Evolutionary conservation across 2,888 invertebrate genomes (phyloP), one percentile per base, ranked within the genome.

Genomic region (Archips xylosteana): DNA sequence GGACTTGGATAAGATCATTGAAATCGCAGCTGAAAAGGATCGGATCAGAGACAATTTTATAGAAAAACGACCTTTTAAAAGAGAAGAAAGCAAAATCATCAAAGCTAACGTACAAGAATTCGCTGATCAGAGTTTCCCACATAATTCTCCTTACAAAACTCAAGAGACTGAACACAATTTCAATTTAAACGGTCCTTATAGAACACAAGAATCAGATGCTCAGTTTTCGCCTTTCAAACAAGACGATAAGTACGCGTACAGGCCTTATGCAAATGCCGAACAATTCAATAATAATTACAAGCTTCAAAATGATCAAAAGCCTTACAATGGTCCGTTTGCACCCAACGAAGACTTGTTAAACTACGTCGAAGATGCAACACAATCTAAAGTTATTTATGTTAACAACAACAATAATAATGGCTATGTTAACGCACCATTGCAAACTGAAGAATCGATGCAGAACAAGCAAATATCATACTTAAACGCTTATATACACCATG

Each of bases 1-100:
- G 77, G 93, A 94, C 77, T 76, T 94, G 73, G 88, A 92, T 78
- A 92, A 89, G 77, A 86, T 94, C 36, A 77, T 94, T 6, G 88
- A 92, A 71, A 83, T 87, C 1, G 88, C 92, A 6, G 83, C 82
- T 10, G 85, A 82, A 10, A 85, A 82, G 64, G 82, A 84, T 12
- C 83, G 76, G 77, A 77, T 76, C 70, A 70, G 69, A 84, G 73
- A 73, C 0, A 73, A 73, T 59, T 51, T 10, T 8, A 59, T 73
- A 4, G 73, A 73, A 63, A 68, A 49, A 39, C 63, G 34, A 64
- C 73, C 73, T 3, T 59, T 64, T 15, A 74, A 74, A 15, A 51
- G 74, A 54, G 74, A 74, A 42, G 65, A 70, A 32, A 70, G 61
- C 59, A 60, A 59, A 63, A 47, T 68, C 1, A 54, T 47, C 3